Evolutionary conservation across 1,140 invertebrate species (phyloP).

Genomic region (Diachasma alloeum): DNA sequence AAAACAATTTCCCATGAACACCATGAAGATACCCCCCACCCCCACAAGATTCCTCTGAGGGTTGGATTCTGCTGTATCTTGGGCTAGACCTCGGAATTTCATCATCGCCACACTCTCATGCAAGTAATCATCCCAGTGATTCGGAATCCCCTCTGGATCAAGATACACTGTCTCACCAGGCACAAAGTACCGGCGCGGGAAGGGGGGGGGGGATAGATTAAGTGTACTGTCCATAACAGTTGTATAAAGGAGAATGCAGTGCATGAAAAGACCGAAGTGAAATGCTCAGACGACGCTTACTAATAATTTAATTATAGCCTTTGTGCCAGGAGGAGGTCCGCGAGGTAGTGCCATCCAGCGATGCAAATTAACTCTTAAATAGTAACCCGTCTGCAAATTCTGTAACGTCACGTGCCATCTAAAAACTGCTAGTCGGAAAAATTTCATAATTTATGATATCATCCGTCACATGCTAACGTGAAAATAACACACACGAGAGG

Average conservation of each 20-base stretch:
- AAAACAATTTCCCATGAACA: neutral
- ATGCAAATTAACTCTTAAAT: conserved; percentile 54
- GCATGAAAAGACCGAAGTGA: conserved; percentile 45
- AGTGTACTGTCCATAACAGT: conserved; percentile 1
- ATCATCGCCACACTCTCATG: conserved; percentile 18
- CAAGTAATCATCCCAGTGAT: conserved; percentile 22
- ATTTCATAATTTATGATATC: conserved; percentile 25
- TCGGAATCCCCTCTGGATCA: neutral
- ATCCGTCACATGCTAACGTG: neutral
- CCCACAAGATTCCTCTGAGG: neutral
- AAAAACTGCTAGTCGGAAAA: neutral
- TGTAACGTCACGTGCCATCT: neutral
- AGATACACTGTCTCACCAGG: neutral
- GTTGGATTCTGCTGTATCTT: neutral
- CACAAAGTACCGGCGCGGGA: neutral
- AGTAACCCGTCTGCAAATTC: neutral
- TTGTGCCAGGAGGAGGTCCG: conserved; percentile 41
- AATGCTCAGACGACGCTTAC: conserved; percentile 60
- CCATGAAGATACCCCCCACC: neutral
- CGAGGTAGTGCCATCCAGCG: conserved; percentile 37
- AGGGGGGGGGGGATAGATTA: neutral
- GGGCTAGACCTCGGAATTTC: conserved; percentile 15
- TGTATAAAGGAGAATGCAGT: neutral
- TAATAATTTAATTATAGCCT: conserved; percentile 62
- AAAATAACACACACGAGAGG: conserved; percentile 6